Evolutionary conservation across 2,888 invertebrate species (phyloP), one percentile per base, ranked within the genome.

Genomic region (Plagodis dolabraria): DNA sequence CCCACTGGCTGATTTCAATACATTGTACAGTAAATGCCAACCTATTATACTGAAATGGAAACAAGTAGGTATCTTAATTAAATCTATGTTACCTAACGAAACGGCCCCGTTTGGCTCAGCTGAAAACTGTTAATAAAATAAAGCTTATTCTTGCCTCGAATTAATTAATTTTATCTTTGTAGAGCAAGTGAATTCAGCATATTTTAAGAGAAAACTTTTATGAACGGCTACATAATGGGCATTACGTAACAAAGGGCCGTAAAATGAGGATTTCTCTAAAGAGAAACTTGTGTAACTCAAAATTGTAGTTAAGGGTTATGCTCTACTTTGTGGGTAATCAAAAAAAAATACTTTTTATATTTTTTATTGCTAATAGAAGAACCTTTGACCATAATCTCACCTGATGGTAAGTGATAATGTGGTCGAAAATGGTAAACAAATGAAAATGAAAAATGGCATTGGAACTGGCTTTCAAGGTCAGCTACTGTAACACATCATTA

Each of bases 21-120:
- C 40, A 58, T 57, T 58, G 64, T 50, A 58, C 59, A 62, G 60
- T 58, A 64, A 65, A 65, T 56, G 54, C 59, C 22, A 22, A 22
- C 22, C 56, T 66, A 66, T 69, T 68, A 60, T 66, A 59, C 65
- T 67, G 68, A 64, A 65, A 67, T 65, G 70, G 68, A 74, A 71
- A 66, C 64, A 68, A 71, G 74, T 75, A 64, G 65, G 57, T 71
- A 78, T 77, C 76, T 78, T 76, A 76, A 77, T 78, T 74, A 71
- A 78, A 78, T 77, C 77, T 77, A 66, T 53, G 64, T 61, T 67
- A 65, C 63, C 50, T 61, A 67, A 47, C 57, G 45, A 65, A 65
- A 69, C 53, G 53, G 47, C 49, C 53, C 46, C 48, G 46, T 66
- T 66, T 61, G 65, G 63, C 64, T 55, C 59, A 64, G 42, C 64